Conservation (phyloP, 2,888 invertebrate genomes). For the Cataglyphis albicans region DNA sequence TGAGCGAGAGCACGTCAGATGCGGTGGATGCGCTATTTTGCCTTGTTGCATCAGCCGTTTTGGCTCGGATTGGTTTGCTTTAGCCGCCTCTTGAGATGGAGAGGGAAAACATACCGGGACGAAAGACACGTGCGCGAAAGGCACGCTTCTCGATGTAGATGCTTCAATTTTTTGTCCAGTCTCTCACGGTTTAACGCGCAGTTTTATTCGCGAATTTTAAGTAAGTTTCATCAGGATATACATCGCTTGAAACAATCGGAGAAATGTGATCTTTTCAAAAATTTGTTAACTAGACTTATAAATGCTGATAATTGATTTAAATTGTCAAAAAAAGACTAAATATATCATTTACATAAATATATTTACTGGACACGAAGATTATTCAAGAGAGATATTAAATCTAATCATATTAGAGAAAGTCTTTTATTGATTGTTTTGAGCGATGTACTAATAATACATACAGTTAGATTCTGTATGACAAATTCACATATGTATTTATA, state of each 20-base stretch:
- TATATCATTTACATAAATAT: neutral
- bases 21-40: constrained; percentile 26
- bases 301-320: neutral
- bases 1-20: constrained; percentile 16
- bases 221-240: neutral
- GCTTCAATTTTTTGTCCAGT: neutral
- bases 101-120: constrained; percentile 28
- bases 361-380: neutral
- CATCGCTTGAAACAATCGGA: neutral
- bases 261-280: neutral
- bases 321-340: neutral
- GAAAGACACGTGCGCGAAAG: constrained; percentile 42
- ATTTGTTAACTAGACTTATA: neutral
- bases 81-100: constrained; percentile 4
- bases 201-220: neutral
- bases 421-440: neutral
- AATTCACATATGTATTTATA: neutral
- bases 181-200: neutral
- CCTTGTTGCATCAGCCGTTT: constrained; percentile 43
- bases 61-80: constrained; percentile 31
- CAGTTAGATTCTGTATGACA: neutral
- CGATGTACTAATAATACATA: neutral
- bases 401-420: neutral
- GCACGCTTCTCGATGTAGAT: constrained; percentile 12
- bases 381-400: neutral